These are phyloP conservation scores for Gymnothorax reevesii DNA, from an alignment of 2,797 vertebrate genomes.

Conservation along the genomic window DNA sequence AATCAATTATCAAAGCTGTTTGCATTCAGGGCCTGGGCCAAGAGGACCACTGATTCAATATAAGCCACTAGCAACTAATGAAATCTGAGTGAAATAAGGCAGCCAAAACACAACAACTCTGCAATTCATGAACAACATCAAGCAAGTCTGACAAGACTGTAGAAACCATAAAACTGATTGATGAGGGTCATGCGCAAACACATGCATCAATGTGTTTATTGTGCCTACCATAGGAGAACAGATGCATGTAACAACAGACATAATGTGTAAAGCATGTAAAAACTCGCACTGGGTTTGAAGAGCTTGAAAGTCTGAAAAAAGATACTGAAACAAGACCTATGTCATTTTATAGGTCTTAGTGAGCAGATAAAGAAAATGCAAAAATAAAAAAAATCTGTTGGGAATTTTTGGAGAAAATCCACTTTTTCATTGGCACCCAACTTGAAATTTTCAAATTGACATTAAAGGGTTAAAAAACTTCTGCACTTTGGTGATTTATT, in stretches of 20 bases:
- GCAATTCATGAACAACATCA: constrained; percentile 56
- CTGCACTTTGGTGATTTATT: too few relatives aligned
- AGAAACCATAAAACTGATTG: constrained; percentile 55
- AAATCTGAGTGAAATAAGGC: constrained; percentile 62
- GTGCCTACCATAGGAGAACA: background rate
- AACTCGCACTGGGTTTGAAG: too few relatives aligned
- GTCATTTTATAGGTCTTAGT: too few relatives aligned
- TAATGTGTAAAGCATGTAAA: background rate
- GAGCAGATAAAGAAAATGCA: too few relatives aligned
- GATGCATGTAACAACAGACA: background rate
- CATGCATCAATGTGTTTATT: background rate
- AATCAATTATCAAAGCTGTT: constrained; percentile 64
- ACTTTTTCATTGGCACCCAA: too few relatives aligned
- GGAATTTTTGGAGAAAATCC: too few relatives aligned
- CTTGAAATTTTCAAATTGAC: too few relatives aligned
- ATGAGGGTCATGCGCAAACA: constrained; percentile 5
- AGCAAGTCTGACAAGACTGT: constrained; percentile 62
- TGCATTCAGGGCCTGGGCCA: constrained; percentile 57
- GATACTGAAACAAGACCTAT: too few relatives aligned
- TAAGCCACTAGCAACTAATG: constrained; percentile 56
- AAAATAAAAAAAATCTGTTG: too few relatives aligned
- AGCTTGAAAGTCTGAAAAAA: too few relatives aligned
- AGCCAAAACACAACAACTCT: constrained; percentile 65
- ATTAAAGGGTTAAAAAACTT: too few relatives aligned
- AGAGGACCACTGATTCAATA: constrained; percentile 61